Conservation (phyloP, 2,888 invertebrate genomes). For the Aethes cnicana region DNA sequence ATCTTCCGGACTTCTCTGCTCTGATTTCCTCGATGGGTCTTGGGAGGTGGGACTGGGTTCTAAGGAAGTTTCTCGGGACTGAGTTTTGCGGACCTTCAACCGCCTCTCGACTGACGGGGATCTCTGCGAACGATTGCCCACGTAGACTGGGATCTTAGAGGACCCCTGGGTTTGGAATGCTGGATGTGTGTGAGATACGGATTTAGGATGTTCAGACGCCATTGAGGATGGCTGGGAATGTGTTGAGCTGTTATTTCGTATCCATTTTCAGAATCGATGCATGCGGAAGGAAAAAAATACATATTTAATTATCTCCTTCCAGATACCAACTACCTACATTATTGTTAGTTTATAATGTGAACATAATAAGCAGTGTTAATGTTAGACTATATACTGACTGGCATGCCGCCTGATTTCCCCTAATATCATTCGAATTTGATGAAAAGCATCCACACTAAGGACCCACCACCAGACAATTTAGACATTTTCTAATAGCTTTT, state of each 20-base stretch:
- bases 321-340: conserved; percentile 34
- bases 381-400: conserved; percentile 37
- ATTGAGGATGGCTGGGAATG: conserved; percentile 81
- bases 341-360: conserved; percentile 50
- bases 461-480: conserved; percentile 24
- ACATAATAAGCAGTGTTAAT: conserved; percentile 39
- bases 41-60: conserved; percentile 76
- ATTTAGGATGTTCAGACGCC: conserved; percentile 75
- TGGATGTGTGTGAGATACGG: conserved; percentile 77
- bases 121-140: conserved; percentile 83
- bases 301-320: conserved; percentile 46
- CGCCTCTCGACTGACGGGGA: conserved; percentile 75
- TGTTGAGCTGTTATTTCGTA: conserved; percentile 70
- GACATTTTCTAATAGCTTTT: conserved; percentile 1
- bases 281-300: conserved; percentile 74
- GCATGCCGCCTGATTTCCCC: conserved; percentile 41
- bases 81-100: conserved; percentile 57
- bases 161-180: conserved; percentile 84
- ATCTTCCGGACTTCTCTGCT: conserved; percentile 80
- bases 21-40: conserved; percentile 73
- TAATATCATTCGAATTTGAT: not conserved
- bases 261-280: conserved; percentile 69
- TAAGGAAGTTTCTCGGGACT: conserved; percentile 68
- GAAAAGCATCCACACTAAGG: conserved; percentile 4
- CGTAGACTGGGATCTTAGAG: conserved; percentile 88